These are phyloP conservation scores for Sphaerophoria taeniata DNA, from an alignment of 2,888 invertebrate species.

Conservation along the genomic window DNA sequence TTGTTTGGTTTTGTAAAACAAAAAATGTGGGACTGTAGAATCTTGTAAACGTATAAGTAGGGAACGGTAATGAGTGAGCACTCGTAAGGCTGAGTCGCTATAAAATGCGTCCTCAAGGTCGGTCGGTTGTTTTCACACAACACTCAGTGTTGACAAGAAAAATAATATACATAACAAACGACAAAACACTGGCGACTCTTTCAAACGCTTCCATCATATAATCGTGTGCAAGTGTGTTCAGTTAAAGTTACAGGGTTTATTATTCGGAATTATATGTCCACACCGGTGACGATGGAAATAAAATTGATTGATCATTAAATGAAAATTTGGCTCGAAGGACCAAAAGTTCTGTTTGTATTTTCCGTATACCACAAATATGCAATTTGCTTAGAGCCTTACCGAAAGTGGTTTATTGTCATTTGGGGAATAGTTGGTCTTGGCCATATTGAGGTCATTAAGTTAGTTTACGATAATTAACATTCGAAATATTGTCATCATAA, in stretches of 20 bases:
- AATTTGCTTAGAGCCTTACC: constrained; percentile 9
- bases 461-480: too few species aligned
- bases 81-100: constrained; percentile 60
- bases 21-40: constrained; percentile 38
- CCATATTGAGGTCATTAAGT: too few species aligned
- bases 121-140: too few species aligned
- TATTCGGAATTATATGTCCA: constrained; percentile 13
- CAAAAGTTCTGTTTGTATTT: neutral
- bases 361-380: constrained; percentile 4
- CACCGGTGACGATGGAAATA: constrained; percentile 36
- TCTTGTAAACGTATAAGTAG: constrained; percentile 7
- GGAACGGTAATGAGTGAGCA: constrained; percentile 52
- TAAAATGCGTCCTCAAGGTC: constrained; percentile 46
- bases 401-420: constrained; percentile 30
- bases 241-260: constrained; percentile 26
- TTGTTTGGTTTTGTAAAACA: constrained; percentile 20
- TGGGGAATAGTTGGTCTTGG: constrained; percentile 34
- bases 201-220: neutral
- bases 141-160: too few species aligned
- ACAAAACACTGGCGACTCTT: neutral
- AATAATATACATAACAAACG: constrained; percentile 18
- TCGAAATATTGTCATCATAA: too few species aligned
- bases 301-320: constrained; percentile 62
- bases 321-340: constrained; percentile 32
- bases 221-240: too few species aligned